A percentile compares a stretch with the other conserved stretches of the same genome.
Conservation (phyloP, 2,888 invertebrate genomes). For the Trilocha varians region DNA sequence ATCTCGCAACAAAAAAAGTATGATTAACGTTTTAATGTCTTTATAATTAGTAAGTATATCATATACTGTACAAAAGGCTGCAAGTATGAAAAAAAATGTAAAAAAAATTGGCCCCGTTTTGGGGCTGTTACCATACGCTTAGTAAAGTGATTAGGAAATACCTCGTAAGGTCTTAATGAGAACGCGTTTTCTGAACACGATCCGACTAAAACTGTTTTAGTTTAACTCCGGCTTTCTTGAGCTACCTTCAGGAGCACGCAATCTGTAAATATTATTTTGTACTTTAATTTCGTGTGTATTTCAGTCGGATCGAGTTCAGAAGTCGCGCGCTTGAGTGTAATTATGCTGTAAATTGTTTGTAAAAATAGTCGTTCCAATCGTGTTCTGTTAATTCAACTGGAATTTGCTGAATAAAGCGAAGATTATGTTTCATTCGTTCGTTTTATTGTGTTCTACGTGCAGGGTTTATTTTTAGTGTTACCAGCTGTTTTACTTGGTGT, state of each 20-base stretch:
- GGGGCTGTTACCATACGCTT: slow-evolving; percentile 68
- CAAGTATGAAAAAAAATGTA: slow-evolving; percentile 61
- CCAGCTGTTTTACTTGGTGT: not conserved
- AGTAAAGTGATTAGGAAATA: slow-evolving; percentile 65
- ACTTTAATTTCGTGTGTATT: slow-evolving; percentile 18
- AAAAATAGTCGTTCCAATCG: slow-evolving; percentile 69
- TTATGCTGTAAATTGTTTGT: slow-evolving; percentile 67
- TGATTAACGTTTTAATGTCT: slow-evolving; percentile 54
- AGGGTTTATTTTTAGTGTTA: not conserved
- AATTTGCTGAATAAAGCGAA: slow-evolving; percentile 70
- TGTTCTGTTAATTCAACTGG: slow-evolving; percentile 68
- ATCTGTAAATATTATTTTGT: slow-evolving; percentile 50
- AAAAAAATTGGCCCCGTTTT: slow-evolving; percentile 60
- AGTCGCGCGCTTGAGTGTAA: slow-evolving; percentile 19
- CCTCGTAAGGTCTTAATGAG: slow-evolving; percentile 23
- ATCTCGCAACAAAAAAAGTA: slow-evolving; percentile 43
- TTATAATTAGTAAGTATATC: slow-evolving; percentile 67
- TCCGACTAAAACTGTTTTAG: not conserved
- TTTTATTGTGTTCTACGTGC: slow-evolving; percentile 34
- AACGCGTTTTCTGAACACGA: slow-evolving; percentile 1
- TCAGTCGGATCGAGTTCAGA: slow-evolving; percentile 31
- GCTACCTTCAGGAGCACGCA: not conserved
- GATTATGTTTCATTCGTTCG: slow-evolving; percentile 58
- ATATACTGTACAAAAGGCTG: slow-evolving; percentile 69
- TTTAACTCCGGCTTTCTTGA: not conserved